A percentile compares a stretch with the other conserved stretches of the same genome.
Evolutionary conservation across 2,113 vertebrate species (phyloP).

Genomic region (Clarias magur): DNA sequence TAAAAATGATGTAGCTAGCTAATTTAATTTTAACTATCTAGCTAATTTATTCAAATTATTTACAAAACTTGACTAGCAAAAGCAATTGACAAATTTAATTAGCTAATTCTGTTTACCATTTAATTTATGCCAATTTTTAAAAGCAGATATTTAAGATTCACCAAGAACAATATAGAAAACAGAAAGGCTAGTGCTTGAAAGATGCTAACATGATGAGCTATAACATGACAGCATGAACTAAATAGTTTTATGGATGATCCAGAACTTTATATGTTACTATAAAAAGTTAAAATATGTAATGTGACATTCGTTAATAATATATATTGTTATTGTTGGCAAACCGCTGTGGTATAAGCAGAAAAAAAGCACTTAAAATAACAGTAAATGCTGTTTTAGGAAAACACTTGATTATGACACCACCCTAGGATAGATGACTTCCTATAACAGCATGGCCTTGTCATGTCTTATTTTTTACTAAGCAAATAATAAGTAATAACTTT

Average conservation of each 20-base stretch:
- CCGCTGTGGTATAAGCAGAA: conserved; percentile 12
- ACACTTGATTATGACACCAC: neutral
- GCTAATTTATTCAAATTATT: neutral
- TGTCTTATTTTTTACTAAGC: neutral
- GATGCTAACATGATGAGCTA: neutral
- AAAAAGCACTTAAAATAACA: neutral
- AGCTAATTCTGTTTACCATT: neutral
- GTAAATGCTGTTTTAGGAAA: neutral
- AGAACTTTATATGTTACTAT: neutral
- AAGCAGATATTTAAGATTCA: neutral
- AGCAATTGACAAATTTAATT: neutral
- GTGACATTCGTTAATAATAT: neutral
- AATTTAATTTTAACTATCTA: neutral
- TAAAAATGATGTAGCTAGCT: neutral
- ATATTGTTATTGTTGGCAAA: neutral
- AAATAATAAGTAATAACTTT: neutral
- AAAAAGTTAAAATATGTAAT: neutral
- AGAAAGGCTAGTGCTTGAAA: neutral
- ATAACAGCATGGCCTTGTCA: neutral
- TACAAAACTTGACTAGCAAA: neutral
- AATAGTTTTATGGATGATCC: neutral
- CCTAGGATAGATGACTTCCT: neutral
- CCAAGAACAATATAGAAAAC: neutral
- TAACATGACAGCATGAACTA: neutral
- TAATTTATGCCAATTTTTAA: neutral